Evolutionary conservation across 2,888 invertebrate genomes (phyloP), one percentile per base, ranked within the genome.

Genomic region (Lampropteryx suffumata): DNA sequence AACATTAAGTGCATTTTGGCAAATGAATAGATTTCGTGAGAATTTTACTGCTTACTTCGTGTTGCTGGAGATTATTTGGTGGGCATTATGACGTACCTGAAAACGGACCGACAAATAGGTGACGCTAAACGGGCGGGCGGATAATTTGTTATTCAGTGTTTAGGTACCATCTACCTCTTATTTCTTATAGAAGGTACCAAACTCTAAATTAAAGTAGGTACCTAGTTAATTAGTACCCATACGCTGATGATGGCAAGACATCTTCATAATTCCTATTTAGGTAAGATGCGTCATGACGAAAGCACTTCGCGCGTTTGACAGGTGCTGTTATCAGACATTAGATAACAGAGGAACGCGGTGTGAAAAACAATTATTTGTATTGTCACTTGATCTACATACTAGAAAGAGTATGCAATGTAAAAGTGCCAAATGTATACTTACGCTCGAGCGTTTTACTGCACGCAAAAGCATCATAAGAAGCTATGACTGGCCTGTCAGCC

Each of bases 311-410:
- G 61, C 65, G 64, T 69, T 65, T 65, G 64, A 67, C 39, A 65
- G 61, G 65, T 61, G 54, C 49, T 50, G 65, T 78, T 80, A 81
- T 83, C 81, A 65, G 72, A 69, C 74, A 73, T 70, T 67, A 82
- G 84, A 83, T 84, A 81, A 78, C 68, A 53, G 65, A 77, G 76
- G 86, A 83, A 88, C 85, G 82, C 71, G 76, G 67, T 80, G 72
- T 70, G 80, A 79, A 84, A 87, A 87, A 84, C 62, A 33, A 68
- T 73, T 81, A 83, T 83, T 46, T 86, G 78, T 79, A 76, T 68
- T 77, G 79, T 81, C 79, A 82, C 82, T 76, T 82, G 79, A 82
- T 82, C 80, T 79, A 82, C 74, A 74, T 76, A 68, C 62, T 54
- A 71, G 83, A 82, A 82, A 82, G 76, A 17, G n/a, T 50, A 47